Evolutionary conservation across 2,797 vertebrate genomes (phyloP), one percentile per base, ranked within the genome.

Genomic region (Enteromius mattozi): DNA sequence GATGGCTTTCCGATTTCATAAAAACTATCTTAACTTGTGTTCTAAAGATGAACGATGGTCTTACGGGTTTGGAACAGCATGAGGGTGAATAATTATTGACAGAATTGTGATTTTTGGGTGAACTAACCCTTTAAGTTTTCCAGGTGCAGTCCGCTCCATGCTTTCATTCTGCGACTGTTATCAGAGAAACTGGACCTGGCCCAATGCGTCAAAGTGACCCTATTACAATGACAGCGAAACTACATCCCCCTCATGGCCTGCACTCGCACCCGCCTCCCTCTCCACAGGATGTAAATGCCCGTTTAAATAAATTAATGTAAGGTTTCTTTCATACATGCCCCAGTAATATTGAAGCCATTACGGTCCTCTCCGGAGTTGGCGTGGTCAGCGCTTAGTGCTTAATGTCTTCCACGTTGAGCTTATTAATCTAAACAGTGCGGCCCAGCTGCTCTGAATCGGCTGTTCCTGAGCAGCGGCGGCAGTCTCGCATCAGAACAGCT

Each of bases 331-430:
- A 81, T 90, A 83, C 85, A 86, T 63, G 87, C 71, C 75, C 37
- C 40, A 75, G 68, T 88, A 84, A 87, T 85, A 87, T 78, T 82
- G 83, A 88, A 86, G 75, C 85, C 84, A 90, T 89, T 88, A 90
- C 69, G 40, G 66, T 74, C 61, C 82, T 87, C 88, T 40, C 63
- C 14, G 71, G 81, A 70, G 78, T 27, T 78, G 84, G 78, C 82
- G 75, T 63, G 82, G 77, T 66, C 86, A 66, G 69, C 79, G 19
- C 76, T 80, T 76, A 85, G 76, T 86, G 83, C 83, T 85, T 86
- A 86, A 86, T 82, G 84, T 79, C 81, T 80, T 86, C 83, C 77
- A 85, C 74, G 83, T 86, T 83, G 83, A 70, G 56, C 80, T 78
- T 87, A 86, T 89, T 89, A 86, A 89, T 89, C 88, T 86, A 78